A percentile compares a stretch with the other conserved stretches of the same genome.
phyloP scores from a whole-genome alignment of 2,797 vertebrate species.

The Pteropus rufus region DNA sequence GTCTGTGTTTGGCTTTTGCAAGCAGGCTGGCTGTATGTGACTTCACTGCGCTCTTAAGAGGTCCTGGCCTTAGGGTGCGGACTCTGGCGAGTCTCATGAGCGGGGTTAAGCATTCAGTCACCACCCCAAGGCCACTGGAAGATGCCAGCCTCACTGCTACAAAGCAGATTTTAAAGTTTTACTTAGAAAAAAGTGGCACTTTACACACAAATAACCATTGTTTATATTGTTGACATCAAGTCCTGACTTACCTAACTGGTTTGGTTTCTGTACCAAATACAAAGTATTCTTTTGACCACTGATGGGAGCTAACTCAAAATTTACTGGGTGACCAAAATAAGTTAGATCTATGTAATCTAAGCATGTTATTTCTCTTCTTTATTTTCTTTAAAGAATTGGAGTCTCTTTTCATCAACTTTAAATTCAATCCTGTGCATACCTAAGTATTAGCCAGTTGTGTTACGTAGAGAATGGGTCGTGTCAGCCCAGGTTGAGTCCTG shows the following conservation, averaged over 20 bases:
- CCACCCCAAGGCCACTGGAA: neutral
- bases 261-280: neutral
- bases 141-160: conserved; percentile 57
- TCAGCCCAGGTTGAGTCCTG: too few relatives aligned
- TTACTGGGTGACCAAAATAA: neutral
- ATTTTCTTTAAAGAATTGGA: neutral
- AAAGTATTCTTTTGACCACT: neutral
- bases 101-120: neutral
- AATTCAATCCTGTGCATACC: neutral
- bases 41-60: neutral
- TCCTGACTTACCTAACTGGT: neutral
- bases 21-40: neutral
- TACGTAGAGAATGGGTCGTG: too few relatives aligned
- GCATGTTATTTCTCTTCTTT: neutral
- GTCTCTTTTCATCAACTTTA: neutral
- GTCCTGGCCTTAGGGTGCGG: neutral
- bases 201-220: conserved; percentile 73
- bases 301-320: neutral
- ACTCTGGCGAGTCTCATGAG: neutral
- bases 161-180: conserved; percentile 72
- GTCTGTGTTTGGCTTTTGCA: neutral
- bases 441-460: too few relatives aligned
- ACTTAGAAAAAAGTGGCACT: conserved; percentile 81
- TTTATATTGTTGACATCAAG: conserved; percentile 24
- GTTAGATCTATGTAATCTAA: neutral